These are phyloP conservation scores for Asarcornis scutulata DNA, from an alignment of 2,113 vertebrate genomes.

Conservation along the genomic window DNA sequence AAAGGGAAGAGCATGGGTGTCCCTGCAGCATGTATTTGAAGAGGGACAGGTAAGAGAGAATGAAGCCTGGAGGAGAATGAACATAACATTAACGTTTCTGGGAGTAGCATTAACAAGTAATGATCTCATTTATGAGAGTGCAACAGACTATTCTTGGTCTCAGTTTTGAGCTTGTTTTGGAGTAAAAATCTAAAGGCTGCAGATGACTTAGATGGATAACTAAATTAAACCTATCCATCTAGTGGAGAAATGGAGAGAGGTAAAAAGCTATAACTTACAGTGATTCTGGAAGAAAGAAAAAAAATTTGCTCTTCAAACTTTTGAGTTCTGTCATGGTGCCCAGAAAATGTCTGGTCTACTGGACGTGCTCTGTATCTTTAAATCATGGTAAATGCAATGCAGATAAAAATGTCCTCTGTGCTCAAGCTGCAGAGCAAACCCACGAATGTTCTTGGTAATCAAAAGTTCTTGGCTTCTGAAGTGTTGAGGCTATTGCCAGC, in stretches of 20 bases:
- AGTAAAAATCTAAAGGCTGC: background rate
- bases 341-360: background rate
- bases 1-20: background rate
- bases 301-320: background rate
- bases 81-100: background rate
- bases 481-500: background rate
- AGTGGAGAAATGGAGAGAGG: background rate
- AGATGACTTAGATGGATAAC: background rate
- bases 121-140: background rate
- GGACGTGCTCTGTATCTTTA: background rate
- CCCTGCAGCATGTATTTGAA: background rate
- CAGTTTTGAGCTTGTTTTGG: background rate
- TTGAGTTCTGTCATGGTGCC: background rate
- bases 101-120: background rate
- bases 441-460: background rate
- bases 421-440: background rate
- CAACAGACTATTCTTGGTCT: background rate
- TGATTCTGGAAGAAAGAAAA: background rate
- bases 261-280: background rate
- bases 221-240: background rate
- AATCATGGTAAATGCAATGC: background rate
- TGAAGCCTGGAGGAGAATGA: background rate
- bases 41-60: background rate
- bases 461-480: background rate
- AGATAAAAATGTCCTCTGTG: background rate